phyloP scores from a whole-genome alignment of 2,888 invertebrate species.

The Hololepta plana region DNA sequence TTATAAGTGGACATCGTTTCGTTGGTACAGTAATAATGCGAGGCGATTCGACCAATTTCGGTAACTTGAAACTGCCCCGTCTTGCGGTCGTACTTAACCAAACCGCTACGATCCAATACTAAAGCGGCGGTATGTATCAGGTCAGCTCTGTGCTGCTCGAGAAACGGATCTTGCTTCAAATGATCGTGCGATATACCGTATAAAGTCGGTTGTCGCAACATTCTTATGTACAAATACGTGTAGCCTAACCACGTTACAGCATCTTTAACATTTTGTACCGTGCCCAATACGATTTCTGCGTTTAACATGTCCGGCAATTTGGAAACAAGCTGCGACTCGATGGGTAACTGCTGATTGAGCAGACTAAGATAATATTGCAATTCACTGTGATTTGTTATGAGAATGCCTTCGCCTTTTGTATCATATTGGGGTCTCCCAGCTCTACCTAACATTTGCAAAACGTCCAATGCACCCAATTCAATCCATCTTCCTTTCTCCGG shows the following conservation, averaged over 20 bases:
- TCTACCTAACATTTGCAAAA: slow-evolving; percentile 95
- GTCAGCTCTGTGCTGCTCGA: slow-evolving; percentile 87
- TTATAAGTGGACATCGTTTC: slow-evolving; percentile 96
- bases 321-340: slow-evolving; percentile 88
- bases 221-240: slow-evolving; percentile 89
- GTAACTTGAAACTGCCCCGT: slow-evolving; percentile 73
- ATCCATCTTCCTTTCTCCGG: slow-evolving; percentile 98
- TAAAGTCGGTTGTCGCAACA: slow-evolving; percentile 76
- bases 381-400: slow-evolving; percentile 97
- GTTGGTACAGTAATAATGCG: slow-evolving; percentile 95
- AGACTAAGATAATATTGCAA: slow-evolving; percentile 95
- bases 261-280: slow-evolving; percentile 71
- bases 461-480: slow-evolving; percentile 91
- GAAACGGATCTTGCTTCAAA: slow-evolving; percentile 59
- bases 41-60: slow-evolving; percentile 92
- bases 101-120: slow-evolving; percentile 80
- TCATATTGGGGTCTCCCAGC: slow-evolving; percentile 98
- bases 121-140: slow-evolving; percentile 88
- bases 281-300: slow-evolving; percentile 93
- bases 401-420: slow-evolving; percentile 89
- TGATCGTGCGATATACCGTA: slow-evolving; percentile 77
- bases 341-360: slow-evolving; percentile 94
- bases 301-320: slow-evolving; percentile 94
- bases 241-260: slow-evolving; percentile 92
- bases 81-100: slow-evolving; percentile 89